phyloP scores from a whole-genome alignment of 2,888 invertebrate genomes.

The Ophraella communa region DNA sequence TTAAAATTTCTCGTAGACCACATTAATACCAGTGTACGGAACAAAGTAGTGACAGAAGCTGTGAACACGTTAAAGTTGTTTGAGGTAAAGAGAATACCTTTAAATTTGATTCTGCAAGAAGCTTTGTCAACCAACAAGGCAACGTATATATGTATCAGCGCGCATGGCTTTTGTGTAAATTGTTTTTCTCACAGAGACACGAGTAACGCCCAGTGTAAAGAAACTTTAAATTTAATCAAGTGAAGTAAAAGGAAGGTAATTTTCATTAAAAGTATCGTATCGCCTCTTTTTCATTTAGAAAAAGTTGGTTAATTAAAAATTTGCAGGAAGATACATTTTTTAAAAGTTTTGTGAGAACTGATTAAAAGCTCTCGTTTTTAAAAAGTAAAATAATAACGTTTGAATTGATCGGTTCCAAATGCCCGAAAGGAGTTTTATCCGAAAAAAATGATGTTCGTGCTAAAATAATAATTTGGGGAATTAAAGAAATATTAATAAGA shows the following conservation, averaged over 20 bases:
- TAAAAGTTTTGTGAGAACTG: not conserved
- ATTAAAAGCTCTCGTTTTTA: not conserved
- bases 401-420: no score
- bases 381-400: no score
- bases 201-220: not conserved
- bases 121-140: slow-evolving; percentile 17
- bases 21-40: slow-evolving; percentile 1
- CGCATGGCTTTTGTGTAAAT: slow-evolving; percentile 20
- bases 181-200: slow-evolving; percentile 1
- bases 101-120: slow-evolving; percentile 21
- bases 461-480: no score
- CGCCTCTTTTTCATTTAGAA: not conserved
- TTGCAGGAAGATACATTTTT: not conserved
- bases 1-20: not conserved
- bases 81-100: slow-evolving; percentile 11
- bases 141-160: slow-evolving; percentile 11
- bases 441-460: no score
- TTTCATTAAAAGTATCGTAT: slow-evolving; percentile 1
- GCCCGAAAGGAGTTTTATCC: no score
- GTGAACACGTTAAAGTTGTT: slow-evolving; percentile 21
- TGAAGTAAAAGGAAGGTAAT: not conserved
- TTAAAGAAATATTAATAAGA: no score
- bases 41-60: not conserved
- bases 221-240: slow-evolving; percentile 18
- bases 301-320: slow-evolving; percentile 4